These are phyloP conservation scores for Aramus guarauna DNA, from an alignment of 2,113 vertebrate species.

Conservation along the genomic window DNA sequence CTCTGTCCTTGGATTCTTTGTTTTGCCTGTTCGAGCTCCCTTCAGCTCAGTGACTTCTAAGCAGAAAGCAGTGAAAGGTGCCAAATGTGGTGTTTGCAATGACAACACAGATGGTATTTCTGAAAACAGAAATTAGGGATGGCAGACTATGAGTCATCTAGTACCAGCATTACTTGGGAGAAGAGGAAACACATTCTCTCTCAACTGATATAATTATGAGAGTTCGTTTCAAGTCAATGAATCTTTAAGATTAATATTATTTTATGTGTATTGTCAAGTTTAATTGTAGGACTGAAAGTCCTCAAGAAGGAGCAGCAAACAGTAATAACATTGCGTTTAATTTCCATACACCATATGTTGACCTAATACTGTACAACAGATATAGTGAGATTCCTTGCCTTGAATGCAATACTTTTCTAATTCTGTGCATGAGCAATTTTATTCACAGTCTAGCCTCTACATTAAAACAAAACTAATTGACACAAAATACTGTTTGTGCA, in stretches of 20 bases:
- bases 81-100: not conserved
- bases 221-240: not conserved
- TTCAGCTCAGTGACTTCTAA: not conserved
- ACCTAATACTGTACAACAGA: not conserved
- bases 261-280: not conserved
- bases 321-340: not conserved
- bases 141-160: not conserved
- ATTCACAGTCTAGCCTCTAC: not conserved
- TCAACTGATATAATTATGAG: not conserved
- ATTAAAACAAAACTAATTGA: not conserved
- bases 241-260: not conserved
- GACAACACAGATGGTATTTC: not conserved
- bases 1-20: not conserved
- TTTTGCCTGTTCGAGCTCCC: not conserved
- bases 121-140: not conserved
- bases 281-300: not conserved
- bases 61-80: not conserved
- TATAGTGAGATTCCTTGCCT: not conserved
- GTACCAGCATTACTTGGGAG: not conserved
- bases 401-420: not conserved
- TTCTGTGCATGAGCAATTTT: not conserved
- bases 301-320: not conserved
- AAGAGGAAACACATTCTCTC: not conserved
- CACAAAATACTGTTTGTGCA: not conserved
- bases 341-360: not conserved